Base-by-base conservation (phyloP, 2,888 invertebrate genomes). In the Pherbina coryleti region DNA sequence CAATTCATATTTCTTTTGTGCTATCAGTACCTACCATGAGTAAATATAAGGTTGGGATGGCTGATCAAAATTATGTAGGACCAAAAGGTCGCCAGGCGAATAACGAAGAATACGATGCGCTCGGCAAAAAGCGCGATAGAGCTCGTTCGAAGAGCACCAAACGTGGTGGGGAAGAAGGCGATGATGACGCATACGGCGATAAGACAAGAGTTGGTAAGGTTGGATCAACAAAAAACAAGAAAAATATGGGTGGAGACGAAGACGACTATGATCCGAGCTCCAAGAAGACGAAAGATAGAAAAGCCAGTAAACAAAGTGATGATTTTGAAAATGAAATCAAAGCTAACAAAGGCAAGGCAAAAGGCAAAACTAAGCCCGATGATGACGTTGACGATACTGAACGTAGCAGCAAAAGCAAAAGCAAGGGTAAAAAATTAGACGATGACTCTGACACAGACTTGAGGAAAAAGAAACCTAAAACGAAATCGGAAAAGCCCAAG, bases 161-260 rank as follows among this genome's bases (percentile, higher is more conserved):
- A 60, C 28, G 17, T 7, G 34, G 64, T 2, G 64, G 66, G 25
- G 25, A 17, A 3, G 69, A 69, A 49, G 55, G 57, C 3, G 57
- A 69, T 14, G 55, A 71, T 14, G 57, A 44, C 11, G 31, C 34
- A 2, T 55, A 55, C 53, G 70, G 8, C 49, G 19, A 25, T 11
- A 31, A 55, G 57, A 9, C 49, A 64, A 55, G 72, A 37, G 34
- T 11, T 11, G 44, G 22, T n/a, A 77, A 53, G 57, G 25, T 9
- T 67, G 22, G 9, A 75, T 44, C 44, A 70, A 31, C 25, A 44
- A 76, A 75, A 28, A 67, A 75, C 49, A 66, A 69, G 64, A 64
- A 64, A 57, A 55, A 53, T 22, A 34, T 17, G 11, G 28, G 31
- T 53, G 37, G 75, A n/a, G 19, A 70, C 11, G 25, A 11, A 19